phyloP scores from a whole-genome alignment of 2,797 vertebrate genomes.

The Xiphophorus birchmanni region DNA sequence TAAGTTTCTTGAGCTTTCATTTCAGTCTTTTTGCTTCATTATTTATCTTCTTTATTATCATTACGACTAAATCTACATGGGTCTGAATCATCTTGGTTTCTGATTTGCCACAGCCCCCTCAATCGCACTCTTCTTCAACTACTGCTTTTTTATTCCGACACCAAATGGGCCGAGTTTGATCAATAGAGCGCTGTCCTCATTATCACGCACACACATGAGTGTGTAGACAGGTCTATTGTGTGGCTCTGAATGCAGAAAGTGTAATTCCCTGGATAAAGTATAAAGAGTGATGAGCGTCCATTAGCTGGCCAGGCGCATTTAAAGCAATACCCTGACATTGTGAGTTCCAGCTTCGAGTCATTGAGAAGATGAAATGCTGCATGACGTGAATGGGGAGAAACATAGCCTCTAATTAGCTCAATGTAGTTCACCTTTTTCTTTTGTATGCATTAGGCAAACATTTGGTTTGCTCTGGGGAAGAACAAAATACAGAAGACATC shows the following conservation, averaged over 20 bases:
- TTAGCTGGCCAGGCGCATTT: conserved; percentile 73
- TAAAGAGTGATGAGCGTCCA: conserved; percentile 77
- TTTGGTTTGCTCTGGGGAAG: conserved; percentile 23
- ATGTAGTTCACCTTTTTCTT: conserved; percentile 30
- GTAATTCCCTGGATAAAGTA: conserved; percentile 74
- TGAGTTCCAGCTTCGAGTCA: conserved; percentile 58
- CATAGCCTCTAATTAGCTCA: conserved; percentile 52
- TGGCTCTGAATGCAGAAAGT: conserved; percentile 63
- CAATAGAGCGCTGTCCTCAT: conserved; percentile 75
- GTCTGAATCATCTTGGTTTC: conserved; percentile 44
- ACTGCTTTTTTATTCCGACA: conserved; percentile 71
- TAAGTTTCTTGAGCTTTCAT: conserved; percentile 23
- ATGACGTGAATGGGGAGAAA: conserved; percentile 48
- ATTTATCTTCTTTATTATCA: conserved; percentile 24
- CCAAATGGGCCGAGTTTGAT: conserved; percentile 76
- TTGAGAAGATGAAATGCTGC: conserved; percentile 65
- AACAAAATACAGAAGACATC: conserved; percentile 29
- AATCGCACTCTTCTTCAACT: conserved; percentile 60
- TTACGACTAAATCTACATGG: conserved; percentile 26
- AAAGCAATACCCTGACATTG: conserved; percentile 71
- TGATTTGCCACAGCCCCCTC: conserved; percentile 45
- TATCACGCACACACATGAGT: conserved; percentile 54
- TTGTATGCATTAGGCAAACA: conserved; percentile 49
- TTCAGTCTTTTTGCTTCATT: conserved; percentile 29
- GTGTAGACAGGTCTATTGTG: conserved; percentile 74